These are phyloP conservation scores for Drosophila ezoana DNA, from an alignment of 2,888 invertebrate species.

Conservation along the genomic window DNA sequence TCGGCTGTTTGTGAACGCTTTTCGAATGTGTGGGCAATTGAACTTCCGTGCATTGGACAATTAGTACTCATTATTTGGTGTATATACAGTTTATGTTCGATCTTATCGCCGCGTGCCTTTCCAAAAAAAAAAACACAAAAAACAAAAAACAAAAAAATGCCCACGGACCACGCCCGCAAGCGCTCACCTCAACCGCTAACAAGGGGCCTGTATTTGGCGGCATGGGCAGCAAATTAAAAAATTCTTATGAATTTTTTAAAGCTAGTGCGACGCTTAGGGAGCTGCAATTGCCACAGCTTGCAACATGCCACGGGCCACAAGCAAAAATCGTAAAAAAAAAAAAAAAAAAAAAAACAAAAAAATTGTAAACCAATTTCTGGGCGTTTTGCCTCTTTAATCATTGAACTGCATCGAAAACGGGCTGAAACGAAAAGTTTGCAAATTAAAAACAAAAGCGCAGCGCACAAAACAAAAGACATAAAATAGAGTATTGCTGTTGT, in stretches of 20 bases:
- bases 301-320: constrained; percentile 71
- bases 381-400: constrained; percentile 79
- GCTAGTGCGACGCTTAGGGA: constrained; percentile 54
- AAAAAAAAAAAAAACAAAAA: constrained; percentile 44
- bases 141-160: constrained; percentile 16
- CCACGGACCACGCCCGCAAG: constrained; percentile 54
- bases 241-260: constrained; percentile 63
- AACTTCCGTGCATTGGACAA: constrained; percentile 70
- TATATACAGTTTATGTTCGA: constrained; percentile 44
- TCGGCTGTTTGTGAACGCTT: constrained; percentile 26
- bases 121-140: constrained; percentile 30
- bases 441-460: constrained; percentile 72
- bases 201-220: constrained; percentile 21
- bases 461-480: constrained; percentile 72
- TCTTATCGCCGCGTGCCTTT: constrained; percentile 72
- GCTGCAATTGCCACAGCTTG: constrained; percentile 53
- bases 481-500: constrained; percentile 57
- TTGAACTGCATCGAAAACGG: constrained; percentile 77
- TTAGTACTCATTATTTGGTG: constrained; percentile 71
- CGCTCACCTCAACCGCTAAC: constrained; percentile 43
- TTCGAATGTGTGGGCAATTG: constrained; percentile 36
- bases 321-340: constrained; percentile 55
- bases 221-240: constrained; percentile 71
- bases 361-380: constrained; percentile 75
- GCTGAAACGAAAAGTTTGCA: constrained; percentile 71